Evolutionary conservation across 2,888 invertebrate genomes (phyloP).

Genomic region (Megamerina dolium): DNA sequence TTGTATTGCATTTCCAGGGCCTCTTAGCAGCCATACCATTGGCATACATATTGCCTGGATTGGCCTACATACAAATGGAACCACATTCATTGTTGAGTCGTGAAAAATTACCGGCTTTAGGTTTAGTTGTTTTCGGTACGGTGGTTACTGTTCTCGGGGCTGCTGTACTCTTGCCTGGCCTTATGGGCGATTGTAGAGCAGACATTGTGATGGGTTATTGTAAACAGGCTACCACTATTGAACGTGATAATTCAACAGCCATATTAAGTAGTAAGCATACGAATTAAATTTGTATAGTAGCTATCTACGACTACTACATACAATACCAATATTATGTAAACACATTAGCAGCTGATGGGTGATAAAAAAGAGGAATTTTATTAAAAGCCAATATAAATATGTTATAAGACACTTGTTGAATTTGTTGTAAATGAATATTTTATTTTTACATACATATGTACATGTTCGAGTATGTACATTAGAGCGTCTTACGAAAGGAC

Average conservation of each 20-base stretch:
- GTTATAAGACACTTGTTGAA: too few species aligned
- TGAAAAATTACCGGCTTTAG: constrained; percentile 65
- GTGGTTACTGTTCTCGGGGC: constrained; percentile 47
- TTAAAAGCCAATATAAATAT: too few species aligned
- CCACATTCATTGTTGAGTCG: constrained; percentile 62
- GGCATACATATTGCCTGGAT: constrained; percentile 74
- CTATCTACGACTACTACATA: too few species aligned
- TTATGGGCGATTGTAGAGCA: constrained; percentile 46
- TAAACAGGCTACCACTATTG: constrained; percentile 29
- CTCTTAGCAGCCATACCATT: constrained; percentile 75
- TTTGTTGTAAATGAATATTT: too few species aligned
- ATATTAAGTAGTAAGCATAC: constrained; percentile 17
- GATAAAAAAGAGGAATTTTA: too few species aligned
- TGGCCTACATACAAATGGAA: constrained; percentile 70
- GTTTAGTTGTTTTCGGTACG: constrained; percentile 62
- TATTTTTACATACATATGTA: too few species aligned
- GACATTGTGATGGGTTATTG: constrained; percentile 49
- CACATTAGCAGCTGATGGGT: too few species aligned
- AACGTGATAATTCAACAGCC: constrained; percentile 29
- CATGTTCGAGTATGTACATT: too few species aligned
- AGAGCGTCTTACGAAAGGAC: too few species aligned
- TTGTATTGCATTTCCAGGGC: too few species aligned
- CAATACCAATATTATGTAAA: too few species aligned
- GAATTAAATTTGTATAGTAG: too few species aligned
- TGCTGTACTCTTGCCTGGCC: constrained; percentile 43